These are phyloP conservation scores for Bufotes viridis DNA, from an alignment of 2,797 vertebrate genomes.

Conservation along the genomic window DNA sequence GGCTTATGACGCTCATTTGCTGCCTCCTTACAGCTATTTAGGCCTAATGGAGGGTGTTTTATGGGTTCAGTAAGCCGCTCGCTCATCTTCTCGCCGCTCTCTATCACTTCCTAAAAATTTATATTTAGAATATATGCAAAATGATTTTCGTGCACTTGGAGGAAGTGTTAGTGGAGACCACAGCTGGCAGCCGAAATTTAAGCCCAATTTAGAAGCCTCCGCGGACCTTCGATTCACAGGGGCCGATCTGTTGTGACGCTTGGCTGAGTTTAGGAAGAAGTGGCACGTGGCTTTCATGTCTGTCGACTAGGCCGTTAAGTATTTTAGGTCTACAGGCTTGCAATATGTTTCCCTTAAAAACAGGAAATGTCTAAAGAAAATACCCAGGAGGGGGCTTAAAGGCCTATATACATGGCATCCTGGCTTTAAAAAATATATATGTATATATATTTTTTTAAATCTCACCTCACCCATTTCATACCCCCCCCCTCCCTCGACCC, in stretches of 20 bases:
- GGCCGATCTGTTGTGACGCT: background rate
- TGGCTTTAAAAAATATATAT: too few relatives aligned
- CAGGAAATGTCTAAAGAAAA: background rate
- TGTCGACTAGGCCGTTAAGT: background rate
- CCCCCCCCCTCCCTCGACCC: too few relatives aligned
- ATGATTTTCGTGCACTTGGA: background rate
- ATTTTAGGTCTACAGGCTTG: background rate
- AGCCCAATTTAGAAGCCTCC: conserved; percentile 31
- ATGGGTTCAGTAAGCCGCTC: conserved; percentile 33
- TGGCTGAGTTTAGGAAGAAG: background rate
- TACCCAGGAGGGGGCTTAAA: background rate
- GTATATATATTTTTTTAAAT: too few relatives aligned
- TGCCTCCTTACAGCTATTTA: conserved; percentile 51
- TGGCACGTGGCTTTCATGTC: background rate
- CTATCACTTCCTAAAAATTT: conserved; percentile 29
- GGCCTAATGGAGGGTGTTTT: conserved; percentile 53
- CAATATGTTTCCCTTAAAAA: conserved; percentile 6
- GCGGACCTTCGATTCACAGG: background rate
- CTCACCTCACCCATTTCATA: too few relatives aligned
- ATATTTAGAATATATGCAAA: conserved; percentile 50
- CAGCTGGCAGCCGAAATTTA: conserved; percentile 29
- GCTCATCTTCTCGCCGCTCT: conserved; percentile 23
- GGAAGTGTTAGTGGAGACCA: background rate
- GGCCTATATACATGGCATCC: too few relatives aligned
- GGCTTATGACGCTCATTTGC: conserved; percentile 51